Conservation (phyloP, 2,113 vertebrate genomes). For the Oenanthe melanoleuca region DNA sequence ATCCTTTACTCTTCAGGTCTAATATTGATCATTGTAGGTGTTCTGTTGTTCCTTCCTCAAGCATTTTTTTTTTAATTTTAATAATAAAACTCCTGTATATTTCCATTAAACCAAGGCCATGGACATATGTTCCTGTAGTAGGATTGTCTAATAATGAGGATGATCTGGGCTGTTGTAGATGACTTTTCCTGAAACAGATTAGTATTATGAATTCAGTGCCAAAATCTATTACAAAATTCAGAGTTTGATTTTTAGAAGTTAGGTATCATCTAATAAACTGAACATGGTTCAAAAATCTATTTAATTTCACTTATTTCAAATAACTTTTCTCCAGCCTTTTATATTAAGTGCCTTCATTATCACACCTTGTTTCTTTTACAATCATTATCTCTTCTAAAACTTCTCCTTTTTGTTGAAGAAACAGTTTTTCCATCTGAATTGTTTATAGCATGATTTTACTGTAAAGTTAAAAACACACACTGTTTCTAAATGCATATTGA, state of each 20-base stretch:
- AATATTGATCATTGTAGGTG: neutral
- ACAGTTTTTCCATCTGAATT: neutral
- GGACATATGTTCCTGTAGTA: accelerated
- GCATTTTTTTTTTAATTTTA: neutral
- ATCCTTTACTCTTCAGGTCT: neutral
- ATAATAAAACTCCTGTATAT: neutral
- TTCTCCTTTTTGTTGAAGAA: neutral
- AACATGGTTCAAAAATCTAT: neutral
- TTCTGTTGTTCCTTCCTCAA: neutral
- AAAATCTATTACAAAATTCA: neutral
- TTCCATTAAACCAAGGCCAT: neutral
- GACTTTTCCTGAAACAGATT: neutral
- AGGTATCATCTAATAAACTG: neutral
- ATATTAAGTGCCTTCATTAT: neutral
- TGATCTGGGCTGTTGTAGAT: neutral
- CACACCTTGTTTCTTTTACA: neutral
- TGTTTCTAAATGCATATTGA: neutral
- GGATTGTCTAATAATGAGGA: neutral
- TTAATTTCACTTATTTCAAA: neutral
- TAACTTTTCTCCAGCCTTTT: neutral
- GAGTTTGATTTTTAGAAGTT: neutral
- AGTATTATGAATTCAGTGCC: neutral
- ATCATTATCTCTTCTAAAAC: neutral
- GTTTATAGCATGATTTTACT: neutral
- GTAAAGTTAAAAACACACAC: neutral